A percentile compares a stretch with the other conserved stretches of the same genome.
These are phyloP conservation scores for Plecturocebus donacophilus DNA, from an alignment of 2,113 vertebrate species.

Conservation along the genomic window DNA sequence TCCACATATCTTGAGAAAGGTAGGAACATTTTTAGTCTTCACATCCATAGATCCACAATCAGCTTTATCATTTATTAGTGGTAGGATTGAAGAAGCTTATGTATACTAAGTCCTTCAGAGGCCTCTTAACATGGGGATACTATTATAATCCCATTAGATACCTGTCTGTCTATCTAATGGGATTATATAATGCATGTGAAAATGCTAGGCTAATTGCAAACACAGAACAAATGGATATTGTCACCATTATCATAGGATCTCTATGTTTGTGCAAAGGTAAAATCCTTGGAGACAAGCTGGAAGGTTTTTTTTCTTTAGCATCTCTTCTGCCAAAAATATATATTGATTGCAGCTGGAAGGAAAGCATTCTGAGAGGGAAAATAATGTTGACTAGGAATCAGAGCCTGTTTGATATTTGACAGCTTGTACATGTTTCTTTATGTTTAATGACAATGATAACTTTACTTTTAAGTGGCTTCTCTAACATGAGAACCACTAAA, in stretches of 20 bases:
- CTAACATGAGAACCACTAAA: not conserved
- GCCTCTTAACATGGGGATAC: not conserved
- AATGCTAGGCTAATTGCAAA: not conserved
- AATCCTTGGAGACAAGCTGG: slow-evolving; percentile 33
- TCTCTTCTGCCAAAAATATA: slow-evolving; percentile 54
- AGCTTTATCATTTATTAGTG: not conserved
- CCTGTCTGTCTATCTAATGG: not conserved
- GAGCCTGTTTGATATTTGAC: slow-evolving; percentile 34
- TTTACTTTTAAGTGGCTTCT: slow-evolving; percentile 25
- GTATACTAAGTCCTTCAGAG: not conserved
- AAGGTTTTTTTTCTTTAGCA: not conserved
- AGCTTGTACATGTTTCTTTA: slow-evolving; percentile 54
- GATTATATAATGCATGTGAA: not conserved
- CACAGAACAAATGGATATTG: not conserved
- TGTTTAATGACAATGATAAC: slow-evolving; percentile 51
- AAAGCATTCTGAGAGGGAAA: slow-evolving; percentile 30
- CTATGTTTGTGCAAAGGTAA: not conserved
- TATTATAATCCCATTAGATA: too few relatives aligned
- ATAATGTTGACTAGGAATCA: slow-evolving; percentile 9
- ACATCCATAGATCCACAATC: not conserved
- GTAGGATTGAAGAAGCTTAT: not conserved
- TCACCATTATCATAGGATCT: not conserved
- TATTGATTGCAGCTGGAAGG: slow-evolving; percentile 57
- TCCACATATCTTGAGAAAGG: not conserved
- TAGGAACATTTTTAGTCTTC: not conserved